Conservation (phyloP, 30 jellyfish, hydroid and myxozoan genomes). For the Aurelia sp. region DNA sequence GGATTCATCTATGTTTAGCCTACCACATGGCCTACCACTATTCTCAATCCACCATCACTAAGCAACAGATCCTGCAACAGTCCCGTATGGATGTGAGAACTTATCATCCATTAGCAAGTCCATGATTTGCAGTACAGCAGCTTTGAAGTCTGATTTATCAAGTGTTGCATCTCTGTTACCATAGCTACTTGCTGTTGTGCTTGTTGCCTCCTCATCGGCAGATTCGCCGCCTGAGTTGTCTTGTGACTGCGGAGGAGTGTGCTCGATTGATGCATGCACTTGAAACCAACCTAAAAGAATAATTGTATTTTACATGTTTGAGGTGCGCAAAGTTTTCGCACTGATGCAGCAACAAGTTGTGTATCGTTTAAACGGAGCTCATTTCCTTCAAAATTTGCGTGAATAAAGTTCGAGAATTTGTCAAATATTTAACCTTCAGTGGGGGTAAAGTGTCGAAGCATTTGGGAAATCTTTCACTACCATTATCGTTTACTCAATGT, state of each 20-base stretch:
- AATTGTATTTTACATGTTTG: background rate
- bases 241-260: conserved; percentile 41
- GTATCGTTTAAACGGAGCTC: no score
- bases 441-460: no score
- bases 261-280: conserved; percentile 75
- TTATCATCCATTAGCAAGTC: conserved; percentile 88
- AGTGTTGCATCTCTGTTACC: conserved; percentile 62
- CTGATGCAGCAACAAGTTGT: no score
- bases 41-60: background rate
- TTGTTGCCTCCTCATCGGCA: conserved; percentile 72
- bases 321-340: no score
- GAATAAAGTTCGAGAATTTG: no score
- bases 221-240: conserved; percentile 76
- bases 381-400: no score
- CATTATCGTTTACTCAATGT: no score
- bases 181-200: conserved; percentile 64
- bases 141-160: conserved; percentile 82
- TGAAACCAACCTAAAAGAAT: conserved; percentile 83
- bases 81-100: conserved; percentile 98
- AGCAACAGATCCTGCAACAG: conserved; percentile 99
- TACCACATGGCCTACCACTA: no score
- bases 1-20: no score
- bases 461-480: no score
- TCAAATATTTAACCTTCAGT: no score
- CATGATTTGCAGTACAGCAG: conserved; percentile 83